Base-by-base conservation (phyloP, 2,888 invertebrate genomes). In the Aspidiotus rigidus region DNA sequence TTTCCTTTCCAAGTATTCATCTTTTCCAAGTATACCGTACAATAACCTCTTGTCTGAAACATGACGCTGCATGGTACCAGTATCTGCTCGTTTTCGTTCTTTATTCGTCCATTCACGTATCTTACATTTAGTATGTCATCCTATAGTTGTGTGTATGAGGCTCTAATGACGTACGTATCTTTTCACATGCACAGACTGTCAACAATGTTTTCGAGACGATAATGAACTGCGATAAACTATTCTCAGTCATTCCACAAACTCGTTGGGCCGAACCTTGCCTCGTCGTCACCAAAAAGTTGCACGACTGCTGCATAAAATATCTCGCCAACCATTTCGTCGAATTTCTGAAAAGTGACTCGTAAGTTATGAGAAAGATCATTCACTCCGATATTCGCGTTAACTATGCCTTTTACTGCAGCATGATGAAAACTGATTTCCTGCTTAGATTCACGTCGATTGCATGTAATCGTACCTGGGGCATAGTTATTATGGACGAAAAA, bases 241-340 rank as follows among this genome's bases (percentile, higher is more conserved):
- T 88, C 74, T 84, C 87, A 5, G 86, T 87, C 55, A 80, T 93
- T 72, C 89, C 91, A 9, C 85, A 85, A 72, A 86, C 88, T 56
- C 84, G 90, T 71, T 94, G 94, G 93, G 87, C 91, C 0, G 89
- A 89, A 73, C 83, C 85, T 3, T 86, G 93, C 13, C 86, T 87
- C 73, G 84, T 86, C 71, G 81, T 93, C 77, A 88, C 90, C 40
- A 84, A 88, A 6, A 88, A 89, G 75, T 81, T 96, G 13, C 81
- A 91, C 62, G 91, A 90, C 74, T 86, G 88, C 1, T 87, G 89
- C 44, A 87, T 91, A 72, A 85, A 86, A 75, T 93, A 85, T 77
- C 84, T 91, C 55, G 85, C 89, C 5, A 85, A 87, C 72, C 86
- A 90, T 77, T 88, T 93, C 73, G 82, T 86, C 41, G 83, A 84